These are phyloP conservation scores for Nansenia antarctica DNA, from an alignment of 2,113 vertebrate species.

Conservation along the genomic window DNA sequence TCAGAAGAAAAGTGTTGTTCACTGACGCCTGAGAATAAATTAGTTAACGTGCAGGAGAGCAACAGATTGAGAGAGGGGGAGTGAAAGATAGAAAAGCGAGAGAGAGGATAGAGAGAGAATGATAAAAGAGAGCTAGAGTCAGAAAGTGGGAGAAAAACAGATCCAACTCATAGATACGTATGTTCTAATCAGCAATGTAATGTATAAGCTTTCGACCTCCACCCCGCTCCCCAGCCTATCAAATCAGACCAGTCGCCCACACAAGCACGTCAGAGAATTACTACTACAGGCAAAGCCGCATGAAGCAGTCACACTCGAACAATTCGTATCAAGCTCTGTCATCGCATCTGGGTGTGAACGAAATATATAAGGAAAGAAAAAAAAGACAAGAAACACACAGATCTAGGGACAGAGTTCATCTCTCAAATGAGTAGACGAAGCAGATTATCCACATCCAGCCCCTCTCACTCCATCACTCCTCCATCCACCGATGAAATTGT, in stretches of 20 bases:
- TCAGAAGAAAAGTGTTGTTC: slow-evolving; percentile 9
- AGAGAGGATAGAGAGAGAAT: not conserved
- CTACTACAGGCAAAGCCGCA: not conserved
- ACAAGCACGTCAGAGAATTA: not conserved
- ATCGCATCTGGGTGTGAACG: not conserved
- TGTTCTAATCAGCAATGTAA: not conserved
- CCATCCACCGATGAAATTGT: slow-evolving; percentile 5
- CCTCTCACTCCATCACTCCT: not conserved
- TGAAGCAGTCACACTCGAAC: not conserved
- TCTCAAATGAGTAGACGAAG: not conserved
- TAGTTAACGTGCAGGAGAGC: not conserved
- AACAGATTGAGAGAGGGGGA: not conserved
- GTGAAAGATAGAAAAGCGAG: not conserved
- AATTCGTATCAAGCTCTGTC: not conserved
- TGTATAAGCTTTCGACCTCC: not conserved
- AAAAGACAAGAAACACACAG: not conserved
- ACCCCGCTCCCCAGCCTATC: not conserved
- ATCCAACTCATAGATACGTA: not conserved
- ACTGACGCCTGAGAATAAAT: not conserved
- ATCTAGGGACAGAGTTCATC: not conserved
- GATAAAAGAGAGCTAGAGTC: not conserved
- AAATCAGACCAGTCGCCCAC: not conserved
- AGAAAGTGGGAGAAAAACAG: not conserved
- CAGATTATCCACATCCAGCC: not conserved
- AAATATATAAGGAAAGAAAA: too few species aligned